A percentile compares a stretch with the other conserved stretches of the same genome.
Evolutionary conservation across 2,113 vertebrate species (phyloP).

Genomic region (Eudorcas thomsonii): DNA sequence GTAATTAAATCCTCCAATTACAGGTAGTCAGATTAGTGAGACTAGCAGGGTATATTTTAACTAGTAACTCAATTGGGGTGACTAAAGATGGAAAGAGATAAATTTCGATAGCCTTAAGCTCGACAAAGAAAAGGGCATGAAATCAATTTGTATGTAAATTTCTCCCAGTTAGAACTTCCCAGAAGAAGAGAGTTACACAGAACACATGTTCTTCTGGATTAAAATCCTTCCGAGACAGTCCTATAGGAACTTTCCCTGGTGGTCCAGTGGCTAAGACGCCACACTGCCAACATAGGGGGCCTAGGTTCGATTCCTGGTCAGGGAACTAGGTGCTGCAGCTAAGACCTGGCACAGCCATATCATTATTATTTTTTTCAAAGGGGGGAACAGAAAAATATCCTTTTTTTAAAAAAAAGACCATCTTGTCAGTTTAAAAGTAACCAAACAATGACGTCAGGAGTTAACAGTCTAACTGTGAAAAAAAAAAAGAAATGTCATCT

Average conservation of each 20-base stretch:
- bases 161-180: not conserved
- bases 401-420: not conserved
- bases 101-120: not conserved
- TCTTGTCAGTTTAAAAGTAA: not conserved
- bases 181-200: not conserved
- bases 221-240: not conserved
- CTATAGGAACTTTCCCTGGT: not conserved
- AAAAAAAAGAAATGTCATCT: not conserved
- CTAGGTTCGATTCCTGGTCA: not conserved
- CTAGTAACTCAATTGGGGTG: not conserved
- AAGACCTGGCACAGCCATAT: not conserved
- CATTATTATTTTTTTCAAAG: not conserved
- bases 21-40: not conserved
- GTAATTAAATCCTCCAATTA: not conserved
- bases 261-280: not conserved
- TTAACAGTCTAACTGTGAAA: not conserved
- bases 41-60: not conserved
- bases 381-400: not conserved
- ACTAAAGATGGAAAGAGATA: not conserved
- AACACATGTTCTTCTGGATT: not conserved
- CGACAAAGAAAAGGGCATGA: not conserved
- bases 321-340: not conserved
- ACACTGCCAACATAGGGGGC: not conserved
- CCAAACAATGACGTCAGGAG: not conserved
- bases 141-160: slow-evolving; percentile 3